Conservation (phyloP, 2,888 invertebrate species). For the Harpagoxenus sublaevis region DNA sequence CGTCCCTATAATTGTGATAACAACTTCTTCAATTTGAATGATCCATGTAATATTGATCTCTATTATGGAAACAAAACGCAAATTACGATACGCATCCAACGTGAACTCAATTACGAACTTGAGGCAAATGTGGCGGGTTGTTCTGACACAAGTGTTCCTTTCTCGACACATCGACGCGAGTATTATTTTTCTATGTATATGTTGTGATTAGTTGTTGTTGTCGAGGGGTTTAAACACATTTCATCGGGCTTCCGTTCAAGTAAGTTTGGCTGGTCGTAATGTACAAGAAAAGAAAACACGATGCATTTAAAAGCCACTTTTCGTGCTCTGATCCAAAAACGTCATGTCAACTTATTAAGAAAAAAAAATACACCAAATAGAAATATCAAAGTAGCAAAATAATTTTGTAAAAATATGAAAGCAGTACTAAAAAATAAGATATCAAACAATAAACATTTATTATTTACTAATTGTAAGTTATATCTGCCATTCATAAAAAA, state of each 20-base stretch:
- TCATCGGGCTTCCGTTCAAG: conserved; percentile 71
- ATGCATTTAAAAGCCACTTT: not conserved
- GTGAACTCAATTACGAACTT: not conserved
- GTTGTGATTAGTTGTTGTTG: conserved; percentile 45
- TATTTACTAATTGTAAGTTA: not conserved
- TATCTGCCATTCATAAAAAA: not conserved
- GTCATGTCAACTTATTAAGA: not conserved
- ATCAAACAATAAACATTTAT: not conserved
- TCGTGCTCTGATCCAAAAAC: not conserved
- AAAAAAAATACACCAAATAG: not conserved
- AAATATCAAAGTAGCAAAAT: conserved; percentile 14
- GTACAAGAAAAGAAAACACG: not conserved
- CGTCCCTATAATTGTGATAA: not conserved
- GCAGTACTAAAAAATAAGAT: not conserved
- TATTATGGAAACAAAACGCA: not conserved
- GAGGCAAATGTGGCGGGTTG: conserved; percentile 17
- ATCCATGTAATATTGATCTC: not conserved
- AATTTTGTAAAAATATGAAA: conserved; percentile 6
- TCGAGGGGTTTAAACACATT: conserved; percentile 60
- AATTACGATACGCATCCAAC: not conserved
- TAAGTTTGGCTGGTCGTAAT: conserved; percentile 57
- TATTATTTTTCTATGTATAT: conserved; percentile 66
- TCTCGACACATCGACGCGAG: conserved; percentile 54
- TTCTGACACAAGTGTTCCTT: conserved; percentile 61
- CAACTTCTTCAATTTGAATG: not conserved